A percentile compares a stretch with the other conserved stretches of the same genome.
These are phyloP conservation scores for Ormyrus labotus DNA, from an alignment of 2,888 invertebrate species.

Conservation along the genomic window DNA sequence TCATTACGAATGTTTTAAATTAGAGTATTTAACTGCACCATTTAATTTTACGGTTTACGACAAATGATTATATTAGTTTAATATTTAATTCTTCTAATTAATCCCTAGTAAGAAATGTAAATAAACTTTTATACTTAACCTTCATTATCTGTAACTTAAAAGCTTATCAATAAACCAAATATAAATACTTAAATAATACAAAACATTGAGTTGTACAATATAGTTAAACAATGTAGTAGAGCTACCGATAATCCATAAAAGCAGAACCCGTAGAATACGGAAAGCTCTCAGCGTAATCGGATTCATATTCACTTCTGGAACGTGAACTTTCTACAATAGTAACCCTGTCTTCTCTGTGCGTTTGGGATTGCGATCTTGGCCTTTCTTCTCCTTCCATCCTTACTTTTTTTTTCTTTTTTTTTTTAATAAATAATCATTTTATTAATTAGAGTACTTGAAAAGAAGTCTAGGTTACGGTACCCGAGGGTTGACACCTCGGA, in stretches of 20 bases:
- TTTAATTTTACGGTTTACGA: no score
- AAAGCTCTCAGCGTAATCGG: slow-evolving; percentile 31
- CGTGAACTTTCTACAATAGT: no score
- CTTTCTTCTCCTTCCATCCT: neutral
- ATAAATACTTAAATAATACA: neutral
- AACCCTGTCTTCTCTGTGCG: no score
- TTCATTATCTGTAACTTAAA: no score
- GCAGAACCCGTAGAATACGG: slow-evolving; percentile 51
- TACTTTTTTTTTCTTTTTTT: slow-evolving; percentile 3
- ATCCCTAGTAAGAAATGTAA: no score
- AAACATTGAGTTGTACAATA: neutral
- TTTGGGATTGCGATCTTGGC: no score
- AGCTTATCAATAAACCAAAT: neutral
- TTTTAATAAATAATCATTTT: neutral
- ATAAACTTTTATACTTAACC: no score
- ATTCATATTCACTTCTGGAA: neutral
- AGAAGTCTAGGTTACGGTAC: slow-evolving; percentile 37
- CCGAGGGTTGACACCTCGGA: neutral
- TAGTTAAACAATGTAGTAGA: neutral
- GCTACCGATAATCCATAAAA: slow-evolving; percentile 57
- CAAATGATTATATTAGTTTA: no score
- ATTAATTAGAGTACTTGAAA: no score
- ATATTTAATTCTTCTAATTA: no score
- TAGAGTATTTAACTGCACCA: no score
- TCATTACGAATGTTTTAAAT: neutral